These are phyloP conservation scores for Pardosa pseudoannulata DNA, from an alignment of 2,888 invertebrate species.

Conservation along the genomic window DNA sequence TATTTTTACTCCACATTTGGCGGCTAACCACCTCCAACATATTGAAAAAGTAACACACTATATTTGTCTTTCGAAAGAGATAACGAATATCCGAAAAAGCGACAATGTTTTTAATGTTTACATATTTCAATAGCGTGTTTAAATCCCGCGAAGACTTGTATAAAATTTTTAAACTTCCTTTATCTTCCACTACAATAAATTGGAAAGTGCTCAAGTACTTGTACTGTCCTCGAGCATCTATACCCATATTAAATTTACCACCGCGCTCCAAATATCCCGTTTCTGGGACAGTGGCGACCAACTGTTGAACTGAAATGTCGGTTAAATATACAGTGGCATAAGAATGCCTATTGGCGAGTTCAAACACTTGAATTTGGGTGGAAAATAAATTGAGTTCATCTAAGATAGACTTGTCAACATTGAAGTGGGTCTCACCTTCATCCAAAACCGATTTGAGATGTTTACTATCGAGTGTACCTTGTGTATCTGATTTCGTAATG, in stretches of 20 bases:
- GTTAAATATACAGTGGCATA: neutral
- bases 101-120: too few species aligned
- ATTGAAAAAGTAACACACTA: constrained; percentile 24
- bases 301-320: too few species aligned
- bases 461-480: constrained; percentile 36
- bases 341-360: neutral
- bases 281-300: too few species aligned
- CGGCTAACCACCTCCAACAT: neutral
- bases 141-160: too few species aligned
- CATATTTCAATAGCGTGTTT: too few species aligned
- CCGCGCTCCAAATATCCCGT: too few species aligned
- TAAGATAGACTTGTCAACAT: neutral
- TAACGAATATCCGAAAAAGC: too few species aligned
- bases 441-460: neutral
- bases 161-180: too few species aligned
- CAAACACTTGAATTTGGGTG: constrained; percentile 15
- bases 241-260: too few species aligned
- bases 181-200: too few species aligned
- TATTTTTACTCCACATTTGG: neutral
- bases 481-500: constrained; percentile 27
- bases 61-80: neutral
- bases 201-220: too few species aligned
- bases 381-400: neutral
- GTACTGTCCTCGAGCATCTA: too few species aligned
- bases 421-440: neutral